A percentile compares a stretch with the other conserved stretches of the same genome.
Evolutionary conservation across 2,797 vertebrate species (phyloP).

Genomic region (Leuciscus waleckii): DNA sequence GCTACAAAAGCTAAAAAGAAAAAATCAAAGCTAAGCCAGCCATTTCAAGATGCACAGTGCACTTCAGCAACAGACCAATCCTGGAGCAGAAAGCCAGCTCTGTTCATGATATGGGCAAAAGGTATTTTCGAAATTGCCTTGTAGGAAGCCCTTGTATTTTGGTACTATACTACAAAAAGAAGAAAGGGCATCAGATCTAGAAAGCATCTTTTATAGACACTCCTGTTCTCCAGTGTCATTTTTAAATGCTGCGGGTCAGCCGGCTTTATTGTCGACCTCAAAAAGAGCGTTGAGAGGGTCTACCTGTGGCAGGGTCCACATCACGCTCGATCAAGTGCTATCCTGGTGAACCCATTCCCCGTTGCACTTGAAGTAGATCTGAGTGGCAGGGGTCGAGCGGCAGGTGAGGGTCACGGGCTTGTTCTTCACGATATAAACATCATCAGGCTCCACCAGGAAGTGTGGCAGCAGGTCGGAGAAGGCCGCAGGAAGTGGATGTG

Average conservation of each 20-base stretch:
- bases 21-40: constrained; percentile 33
- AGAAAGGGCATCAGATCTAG: constrained; percentile 21
- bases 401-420: constrained; percentile 95
- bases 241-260: constrained; percentile 26
- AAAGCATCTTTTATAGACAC: constrained; percentile 8
- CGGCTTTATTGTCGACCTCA: background rate
- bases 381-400: constrained; percentile 93
- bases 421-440: constrained; percentile 98
- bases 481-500: constrained; percentile 83
- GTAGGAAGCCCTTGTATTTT: constrained; percentile 28
- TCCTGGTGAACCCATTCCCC: constrained; percentile 98
- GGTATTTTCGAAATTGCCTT: constrained; percentile 44
- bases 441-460: constrained; percentile 94
- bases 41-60: background rate
- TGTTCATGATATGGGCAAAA: constrained; percentile 33
- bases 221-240: constrained; percentile 25
- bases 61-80: constrained; percentile 28
- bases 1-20: background rate
- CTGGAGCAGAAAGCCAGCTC: constrained; percentile 26
- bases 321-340: constrained; percentile 90
- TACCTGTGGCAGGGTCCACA: constrained; percentile 89
- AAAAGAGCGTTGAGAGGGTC: background rate
- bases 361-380: constrained; percentile 99
- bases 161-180: constrained; percentile 17
- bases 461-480: constrained; percentile 91